These are phyloP conservation scores for Andinoacara biseriatus DNA, from an alignment of 2,113 vertebrate species.

Conservation along the genomic window DNA sequence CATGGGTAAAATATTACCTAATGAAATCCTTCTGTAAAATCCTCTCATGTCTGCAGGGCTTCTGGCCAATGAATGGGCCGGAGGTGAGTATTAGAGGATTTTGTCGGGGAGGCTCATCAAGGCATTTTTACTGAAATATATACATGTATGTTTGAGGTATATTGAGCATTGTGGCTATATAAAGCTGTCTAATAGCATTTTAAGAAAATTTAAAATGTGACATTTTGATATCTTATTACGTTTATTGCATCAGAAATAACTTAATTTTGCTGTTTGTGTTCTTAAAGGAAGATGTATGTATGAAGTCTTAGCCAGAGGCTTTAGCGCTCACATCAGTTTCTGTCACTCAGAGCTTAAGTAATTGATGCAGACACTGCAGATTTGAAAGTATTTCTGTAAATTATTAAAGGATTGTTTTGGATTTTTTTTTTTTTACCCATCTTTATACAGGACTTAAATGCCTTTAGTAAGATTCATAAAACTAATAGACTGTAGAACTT, in stretches of 20 bases:
- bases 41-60: conserved; percentile 24
- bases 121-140: conserved; percentile 23
- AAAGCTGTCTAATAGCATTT: neutral
- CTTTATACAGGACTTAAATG: neutral
- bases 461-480: too few relatives aligned
- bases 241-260: conserved; percentile 11
- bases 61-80: conserved; percentile 13
- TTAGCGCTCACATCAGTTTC: neutral
- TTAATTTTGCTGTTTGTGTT: neutral
- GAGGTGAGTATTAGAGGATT: conserved; percentile 39
- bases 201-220: neutral
- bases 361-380: neutral
- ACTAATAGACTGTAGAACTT: neutral
- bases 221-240: neutral
- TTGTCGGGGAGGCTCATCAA: conserved; percentile 22
- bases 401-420: neutral
- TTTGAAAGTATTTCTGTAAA: neutral
- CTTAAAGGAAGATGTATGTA: neutral
- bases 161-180: neutral
- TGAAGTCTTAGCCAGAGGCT: neutral
- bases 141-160: neutral
- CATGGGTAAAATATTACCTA: conserved; percentile 4
- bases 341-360: conserved; percentile 1
- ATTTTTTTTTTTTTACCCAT: neutral
- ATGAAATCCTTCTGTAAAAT: conserved; percentile 45